A percentile compares a stretch with the other conserved stretches of the same genome.
Evolutionary conservation across 2,888 invertebrate species (phyloP).

Genomic region (Gryllus longicercus): DNA sequence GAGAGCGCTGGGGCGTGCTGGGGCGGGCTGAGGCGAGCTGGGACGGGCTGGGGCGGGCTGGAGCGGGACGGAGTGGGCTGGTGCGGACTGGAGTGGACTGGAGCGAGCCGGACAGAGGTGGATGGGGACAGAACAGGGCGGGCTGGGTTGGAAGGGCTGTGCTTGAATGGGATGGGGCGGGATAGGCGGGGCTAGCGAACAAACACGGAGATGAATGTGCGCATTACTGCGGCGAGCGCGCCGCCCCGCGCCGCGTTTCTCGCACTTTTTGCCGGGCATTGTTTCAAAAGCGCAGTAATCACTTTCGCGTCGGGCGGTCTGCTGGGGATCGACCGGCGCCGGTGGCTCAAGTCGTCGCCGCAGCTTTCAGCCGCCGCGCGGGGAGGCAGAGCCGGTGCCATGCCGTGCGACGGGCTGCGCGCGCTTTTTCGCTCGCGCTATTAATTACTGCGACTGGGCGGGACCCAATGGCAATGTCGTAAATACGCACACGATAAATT

Average conservation of each 20-base stretch:
- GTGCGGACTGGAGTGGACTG: neutral
- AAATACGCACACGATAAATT: no score
- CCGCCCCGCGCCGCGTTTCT: neutral
- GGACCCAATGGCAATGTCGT: no score
- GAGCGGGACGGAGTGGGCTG: neutral
- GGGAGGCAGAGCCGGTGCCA: no score
- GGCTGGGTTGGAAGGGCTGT: neutral
- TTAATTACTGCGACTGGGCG: no score
- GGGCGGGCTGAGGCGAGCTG: neutral
- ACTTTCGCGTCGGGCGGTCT: neutral
- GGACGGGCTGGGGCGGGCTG: neutral
- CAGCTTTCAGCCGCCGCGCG: no score
- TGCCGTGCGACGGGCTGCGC: no score
- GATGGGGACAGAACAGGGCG: no score
- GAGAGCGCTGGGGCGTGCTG: neutral
- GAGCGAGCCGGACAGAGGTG: neutral
- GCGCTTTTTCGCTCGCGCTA: no score
- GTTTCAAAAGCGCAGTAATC: slow-evolving; percentile 11
- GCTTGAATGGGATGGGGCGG: neutral
- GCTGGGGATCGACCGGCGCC: no score
- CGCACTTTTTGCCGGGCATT: slow-evolving; percentile 1
- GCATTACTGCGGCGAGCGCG: neutral
- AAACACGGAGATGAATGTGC: slow-evolving; percentile 8
- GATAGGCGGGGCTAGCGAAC: neutral
- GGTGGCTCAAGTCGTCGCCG: no score